Evolutionary conservation across 2,797 vertebrate species (phyloP).

Genomic region (Coreius guichenoti): DNA sequence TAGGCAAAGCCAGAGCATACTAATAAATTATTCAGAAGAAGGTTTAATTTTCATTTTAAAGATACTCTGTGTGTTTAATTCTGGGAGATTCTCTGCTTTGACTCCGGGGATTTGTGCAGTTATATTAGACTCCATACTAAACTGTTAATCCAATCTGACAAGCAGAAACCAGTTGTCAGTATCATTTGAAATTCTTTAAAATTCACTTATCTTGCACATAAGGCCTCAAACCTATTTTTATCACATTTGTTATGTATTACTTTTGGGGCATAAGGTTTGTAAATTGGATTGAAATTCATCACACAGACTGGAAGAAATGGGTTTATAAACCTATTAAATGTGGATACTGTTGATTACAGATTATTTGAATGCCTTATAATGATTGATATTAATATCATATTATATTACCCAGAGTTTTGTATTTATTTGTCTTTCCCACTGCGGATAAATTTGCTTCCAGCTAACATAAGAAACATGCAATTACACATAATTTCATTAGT

Average conservation of each 20-base stretch:
- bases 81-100: not conserved
- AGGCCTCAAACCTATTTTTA: not conserved
- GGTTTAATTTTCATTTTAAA: constrained; percentile 20
- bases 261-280: not conserved
- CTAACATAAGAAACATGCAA: not conserved
- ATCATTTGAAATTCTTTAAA: not conserved
- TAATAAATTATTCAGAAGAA: not conserved
- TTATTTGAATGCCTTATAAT: not conserved
- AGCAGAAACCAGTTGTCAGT: not conserved
- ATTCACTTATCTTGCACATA: not conserved
- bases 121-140: not conserved
- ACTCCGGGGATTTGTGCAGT: not conserved
- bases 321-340: not conserved
- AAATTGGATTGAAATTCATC: not conserved
- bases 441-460: not conserved
- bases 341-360: not conserved
- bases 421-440: not conserved
- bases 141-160: constrained; percentile 11
- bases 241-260: not conserved
- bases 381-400: not conserved
- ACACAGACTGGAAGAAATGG: not conserved
- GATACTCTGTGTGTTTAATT: not conserved
- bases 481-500: not conserved
- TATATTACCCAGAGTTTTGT: not conserved
- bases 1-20: not conserved